Evolutionary conservation across 2,113 vertebrate species (phyloP).

Genomic region (Ammodytes dubius): DNA sequence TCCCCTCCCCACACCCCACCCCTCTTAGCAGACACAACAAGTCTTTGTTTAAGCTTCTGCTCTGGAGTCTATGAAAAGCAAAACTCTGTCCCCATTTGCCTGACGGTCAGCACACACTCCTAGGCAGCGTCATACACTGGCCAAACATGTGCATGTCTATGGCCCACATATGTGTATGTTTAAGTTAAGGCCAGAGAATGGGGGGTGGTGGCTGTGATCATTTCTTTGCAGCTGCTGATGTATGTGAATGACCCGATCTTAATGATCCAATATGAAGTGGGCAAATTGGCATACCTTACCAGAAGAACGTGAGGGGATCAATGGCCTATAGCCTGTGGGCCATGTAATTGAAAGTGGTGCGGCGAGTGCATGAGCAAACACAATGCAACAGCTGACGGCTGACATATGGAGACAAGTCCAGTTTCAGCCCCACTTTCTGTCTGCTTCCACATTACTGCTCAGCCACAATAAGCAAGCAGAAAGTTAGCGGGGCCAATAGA

Average conservation of each 20-base stretch:
- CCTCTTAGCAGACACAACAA: constrained; percentile 16
- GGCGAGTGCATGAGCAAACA: constrained; percentile 59
- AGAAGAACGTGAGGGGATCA: constrained; percentile 67
- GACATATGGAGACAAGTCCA: constrained; percentile 68
- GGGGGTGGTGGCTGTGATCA: not conserved
- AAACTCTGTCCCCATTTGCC: constrained; percentile 31
- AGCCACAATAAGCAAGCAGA: constrained; percentile 27
- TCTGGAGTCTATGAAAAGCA: constrained; percentile 26
- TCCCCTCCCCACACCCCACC: too few species aligned
- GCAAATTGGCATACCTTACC: constrained; percentile 51
- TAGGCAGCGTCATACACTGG: not conserved
- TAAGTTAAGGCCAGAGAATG: not conserved
- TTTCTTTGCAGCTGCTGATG: constrained; percentile 63
- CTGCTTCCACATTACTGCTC: constrained; percentile 35
- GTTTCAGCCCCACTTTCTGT: constrained; percentile 53
- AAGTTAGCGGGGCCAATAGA: constrained; percentile 1
- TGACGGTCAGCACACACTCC: constrained; percentile 45
- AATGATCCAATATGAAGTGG: constrained; percentile 28
- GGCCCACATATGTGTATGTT: not conserved
- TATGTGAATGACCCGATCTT: constrained; percentile 49
- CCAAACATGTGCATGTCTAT: constrained; percentile 36
- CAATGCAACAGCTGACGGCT: constrained; percentile 70
- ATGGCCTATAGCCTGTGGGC: constrained; percentile 63
- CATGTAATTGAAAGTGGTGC: constrained; percentile 76
- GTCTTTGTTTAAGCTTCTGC: constrained; percentile 24